These are phyloP conservation scores for Cettia cetti DNA, from an alignment of 2,113 vertebrate genomes.

Conservation along the genomic window DNA sequence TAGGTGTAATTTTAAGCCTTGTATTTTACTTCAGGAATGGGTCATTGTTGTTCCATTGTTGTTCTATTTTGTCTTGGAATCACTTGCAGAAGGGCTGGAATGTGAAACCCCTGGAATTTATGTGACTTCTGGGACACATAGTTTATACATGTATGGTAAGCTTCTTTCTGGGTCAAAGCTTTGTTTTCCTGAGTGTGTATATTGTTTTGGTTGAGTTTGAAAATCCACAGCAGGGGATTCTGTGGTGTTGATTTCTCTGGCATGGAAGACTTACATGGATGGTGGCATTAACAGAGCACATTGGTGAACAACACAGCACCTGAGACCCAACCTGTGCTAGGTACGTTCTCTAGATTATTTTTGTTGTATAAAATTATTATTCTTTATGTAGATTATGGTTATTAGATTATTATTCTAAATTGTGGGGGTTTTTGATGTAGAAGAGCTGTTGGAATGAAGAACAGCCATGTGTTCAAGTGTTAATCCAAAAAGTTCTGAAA, in stretches of 20 bases:
- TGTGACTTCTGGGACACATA: not conserved
- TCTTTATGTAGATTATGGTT: not conserved
- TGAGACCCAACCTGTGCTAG: not conserved
- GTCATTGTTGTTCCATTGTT: not conserved
- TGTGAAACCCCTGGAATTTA: not conserved
- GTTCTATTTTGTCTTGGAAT: not conserved
- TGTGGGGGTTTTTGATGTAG: not conserved
- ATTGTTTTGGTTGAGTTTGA: not conserved
- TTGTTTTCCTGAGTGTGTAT: not conserved
- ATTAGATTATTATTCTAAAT: not conserved
- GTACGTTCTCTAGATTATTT: not conserved
- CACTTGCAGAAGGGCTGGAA: not conserved
- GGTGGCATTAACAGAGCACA: not conserved
- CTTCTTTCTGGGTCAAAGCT: not conserved
- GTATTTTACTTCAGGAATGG: not conserved
- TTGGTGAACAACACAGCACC: not conserved
- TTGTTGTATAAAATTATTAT: not conserved
- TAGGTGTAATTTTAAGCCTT: not conserved
- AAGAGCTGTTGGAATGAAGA: not conserved
- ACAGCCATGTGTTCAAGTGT: not conserved
- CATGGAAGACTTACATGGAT: not conserved
- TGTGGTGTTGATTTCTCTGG: not conserved
- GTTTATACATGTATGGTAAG: not conserved
- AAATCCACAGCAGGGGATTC: not conserved
- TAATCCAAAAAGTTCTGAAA: not conserved